Base-by-base conservation (phyloP, 2,888 invertebrate species). In the Galerucella nymphaeae region DNA sequence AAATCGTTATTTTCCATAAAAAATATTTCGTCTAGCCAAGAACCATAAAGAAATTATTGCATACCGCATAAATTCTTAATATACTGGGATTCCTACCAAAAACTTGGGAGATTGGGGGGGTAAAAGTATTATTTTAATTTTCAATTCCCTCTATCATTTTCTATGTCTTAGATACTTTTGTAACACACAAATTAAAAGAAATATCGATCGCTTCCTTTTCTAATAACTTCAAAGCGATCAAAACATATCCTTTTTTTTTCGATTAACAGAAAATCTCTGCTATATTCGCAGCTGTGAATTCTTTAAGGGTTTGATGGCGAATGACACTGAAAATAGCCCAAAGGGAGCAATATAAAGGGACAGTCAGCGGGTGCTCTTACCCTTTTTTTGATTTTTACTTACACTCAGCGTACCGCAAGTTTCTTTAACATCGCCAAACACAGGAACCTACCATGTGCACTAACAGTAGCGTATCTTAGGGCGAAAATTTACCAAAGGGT, bases 301-400 rank as follows among this genome's bases (percentile, higher is more conserved):
- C 41, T 66, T 72, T 20, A 79, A 78, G 78, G 79, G 80, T 77
- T 79, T 79, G 76, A n/a, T n/a, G n/a, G 76, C 76, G 77, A 77
- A 76, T 78, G 79, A 80, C 80, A 81, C 81, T 81, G 79, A 79
- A 80, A 81, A 77, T 78, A 73, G 79, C 80, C 73, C 66, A 69
- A 71, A 53, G 67, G 63, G 71, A 62, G 13, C 57, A 50, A 79
- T 78, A 81, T 80, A 82, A 81, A 78, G 78, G 77, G 71, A 77
- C 73, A 76, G 75, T 73, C 77, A 77, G 76, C 78, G 77, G 77
- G 78, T 74, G 76, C 67, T 75, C 74, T 74, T 72, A 76, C 74
- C 79, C 77, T 75, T 78, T n/a, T 66, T 67, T 61, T 67, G 59
- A 67, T 67, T 67, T 67, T 61, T 67, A 67, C 59, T 48, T 18